phyloP scores from a whole-genome alignment of 2,888 invertebrate genomes.

The Pachydiplax longipennis region DNA sequence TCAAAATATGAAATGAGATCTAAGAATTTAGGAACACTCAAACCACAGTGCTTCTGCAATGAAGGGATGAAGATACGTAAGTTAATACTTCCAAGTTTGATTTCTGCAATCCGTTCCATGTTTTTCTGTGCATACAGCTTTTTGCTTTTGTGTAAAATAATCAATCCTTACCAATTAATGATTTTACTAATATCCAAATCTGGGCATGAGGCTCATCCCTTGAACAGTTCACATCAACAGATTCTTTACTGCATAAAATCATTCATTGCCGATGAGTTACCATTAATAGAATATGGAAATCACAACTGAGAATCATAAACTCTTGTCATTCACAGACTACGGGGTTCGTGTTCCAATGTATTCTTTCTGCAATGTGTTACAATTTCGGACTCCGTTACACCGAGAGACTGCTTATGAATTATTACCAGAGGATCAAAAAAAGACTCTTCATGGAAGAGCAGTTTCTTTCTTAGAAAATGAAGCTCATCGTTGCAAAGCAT shows the following conservation, averaged over 20 bases:
- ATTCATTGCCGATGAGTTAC: too few species aligned
- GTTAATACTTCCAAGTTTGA: not conserved
- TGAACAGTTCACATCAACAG: too few species aligned
- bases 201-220: too few species aligned
- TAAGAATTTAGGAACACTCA: not conserved
- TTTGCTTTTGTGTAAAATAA: too few species aligned
- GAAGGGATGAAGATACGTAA: not conserved
- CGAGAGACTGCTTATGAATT: slow-evolving; percentile 65
- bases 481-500: slow-evolving; percentile 63
- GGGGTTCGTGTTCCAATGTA: slow-evolving; percentile 64
- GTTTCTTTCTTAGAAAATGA: slow-evolving; percentile 63
- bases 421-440: slow-evolving; percentile 65
- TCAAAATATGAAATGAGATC: not conserved
- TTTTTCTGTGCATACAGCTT: too few species aligned
- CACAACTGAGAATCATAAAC: not conserved
- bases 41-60: not conserved
- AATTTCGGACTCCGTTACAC: slow-evolving; percentile 64
- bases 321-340: slow-evolving; percentile 48
- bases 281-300: not conserved
- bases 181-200: too few species aligned
- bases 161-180: too few species aligned
- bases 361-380: slow-evolving; percentile 67
- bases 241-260: too few species aligned
- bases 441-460: slow-evolving; percentile 65
- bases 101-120: too few species aligned